Evolutionary conservation across 2,888 invertebrate genomes (phyloP).

Genomic region (Calameuta idolon): DNA sequence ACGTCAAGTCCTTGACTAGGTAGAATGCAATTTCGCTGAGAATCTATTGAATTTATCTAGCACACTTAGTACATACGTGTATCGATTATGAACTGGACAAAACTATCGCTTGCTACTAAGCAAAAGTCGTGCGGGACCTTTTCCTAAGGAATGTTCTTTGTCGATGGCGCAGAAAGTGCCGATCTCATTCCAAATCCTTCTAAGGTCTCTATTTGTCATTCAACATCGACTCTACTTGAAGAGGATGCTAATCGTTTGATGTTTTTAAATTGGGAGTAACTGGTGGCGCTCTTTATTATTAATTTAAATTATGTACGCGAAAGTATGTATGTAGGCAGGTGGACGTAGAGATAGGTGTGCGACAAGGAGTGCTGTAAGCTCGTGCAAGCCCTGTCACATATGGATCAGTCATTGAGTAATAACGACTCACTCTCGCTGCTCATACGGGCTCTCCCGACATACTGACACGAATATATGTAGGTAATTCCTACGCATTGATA

Average conservation of each 20-base stretch:
- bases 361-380: neutral
- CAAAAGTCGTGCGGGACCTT: slow-evolving; percentile 1
- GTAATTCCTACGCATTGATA: slow-evolving; percentile 15
- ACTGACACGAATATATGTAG: slow-evolving; percentile 39
- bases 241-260: neutral
- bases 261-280: neutral
- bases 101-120: neutral
- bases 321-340: neutral
- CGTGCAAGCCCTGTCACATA: slow-evolving; percentile 17
- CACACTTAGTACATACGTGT: neutral
- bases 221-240: neutral
- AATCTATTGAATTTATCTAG: neutral
- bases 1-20: slow-evolving; percentile 1
- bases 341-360: neutral
- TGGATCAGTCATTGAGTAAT: slow-evolving; percentile 43
- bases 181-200: slow-evolving; percentile 2
- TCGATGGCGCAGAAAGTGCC: neutral
- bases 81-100: neutral
- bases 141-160: slow-evolving; percentile 6
- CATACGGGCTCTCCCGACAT: slow-evolving; percentile 40
- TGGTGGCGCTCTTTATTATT: neutral
- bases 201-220: slow-evolving; percentile 2
- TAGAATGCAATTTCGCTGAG: neutral
- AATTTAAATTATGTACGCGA: neutral
- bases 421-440: slow-evolving; percentile 41